Percentiles rank a stretch among this genome's conserved stretches.
phyloP scores from a whole-genome alignment of 2,113 vertebrate genomes.

The Alosa alosa region DNA sequence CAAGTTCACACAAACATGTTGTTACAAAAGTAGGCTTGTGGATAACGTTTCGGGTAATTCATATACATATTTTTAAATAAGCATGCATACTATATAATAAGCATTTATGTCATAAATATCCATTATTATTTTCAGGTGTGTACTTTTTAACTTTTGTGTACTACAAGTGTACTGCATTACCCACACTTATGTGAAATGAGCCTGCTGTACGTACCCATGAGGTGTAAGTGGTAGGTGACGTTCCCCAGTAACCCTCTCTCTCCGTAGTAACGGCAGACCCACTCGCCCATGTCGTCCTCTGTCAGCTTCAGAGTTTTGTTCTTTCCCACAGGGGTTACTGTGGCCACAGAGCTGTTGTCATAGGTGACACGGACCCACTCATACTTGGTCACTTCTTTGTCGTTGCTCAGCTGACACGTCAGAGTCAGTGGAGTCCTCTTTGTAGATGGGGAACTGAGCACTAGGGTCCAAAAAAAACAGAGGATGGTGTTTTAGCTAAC shows the following conservation, averaged over 20 bases:
- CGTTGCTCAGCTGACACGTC: constrained; percentile 63
- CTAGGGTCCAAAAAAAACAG: constrained; percentile 48
- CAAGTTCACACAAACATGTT: background rate
- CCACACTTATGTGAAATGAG: too few species aligned
- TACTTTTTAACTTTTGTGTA: too few species aligned
- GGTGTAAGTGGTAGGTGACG: constrained; percentile 49
- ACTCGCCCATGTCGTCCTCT: constrained; percentile 45
- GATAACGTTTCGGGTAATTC: background rate
- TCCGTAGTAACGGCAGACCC: constrained; percentile 62
- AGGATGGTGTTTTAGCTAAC: background rate
- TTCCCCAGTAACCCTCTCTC: constrained; percentile 62
- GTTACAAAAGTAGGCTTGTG: background rate
- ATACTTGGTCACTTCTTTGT: constrained; percentile 54
- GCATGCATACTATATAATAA: too few species aligned
- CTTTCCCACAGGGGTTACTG: constrained; percentile 32
- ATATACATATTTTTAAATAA: background rate
- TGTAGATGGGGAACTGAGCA: constrained; percentile 38
- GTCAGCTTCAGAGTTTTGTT: constrained; percentile 46
- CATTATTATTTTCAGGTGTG: too few species aligned
- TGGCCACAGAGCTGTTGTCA: constrained; percentile 47
- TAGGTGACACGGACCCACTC: constrained; percentile 62
- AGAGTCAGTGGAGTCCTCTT: constrained; percentile 40
- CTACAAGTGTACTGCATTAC: too few species aligned
- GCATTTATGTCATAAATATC: too few species aligned
- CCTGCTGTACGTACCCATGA: constrained; percentile 55